Percentiles rank a stretch among this genome's conserved stretches.
Evolutionary conservation across 2,797 vertebrate genomes (phyloP).

Genomic region (Rallus crepitans): DNA sequence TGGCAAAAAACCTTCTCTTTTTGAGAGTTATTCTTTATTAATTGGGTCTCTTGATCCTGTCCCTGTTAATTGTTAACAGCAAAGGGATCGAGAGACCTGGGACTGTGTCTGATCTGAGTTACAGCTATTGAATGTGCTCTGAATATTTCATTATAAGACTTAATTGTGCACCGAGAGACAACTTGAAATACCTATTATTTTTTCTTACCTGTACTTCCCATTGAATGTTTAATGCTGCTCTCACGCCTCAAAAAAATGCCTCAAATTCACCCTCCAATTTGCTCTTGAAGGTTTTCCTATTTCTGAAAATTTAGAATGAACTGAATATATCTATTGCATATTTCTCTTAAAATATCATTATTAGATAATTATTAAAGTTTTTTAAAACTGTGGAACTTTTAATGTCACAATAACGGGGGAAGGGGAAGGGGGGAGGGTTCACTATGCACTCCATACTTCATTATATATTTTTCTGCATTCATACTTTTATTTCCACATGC

Average conservation of each 20-base stretch:
- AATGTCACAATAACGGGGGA: background rate
- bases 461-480: background rate
- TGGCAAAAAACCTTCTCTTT: background rate
- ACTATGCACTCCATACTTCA: background rate
- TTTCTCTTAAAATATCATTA: background rate
- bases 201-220: background rate
- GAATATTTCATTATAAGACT: conserved; percentile 50
- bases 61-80: conserved; percentile 63
- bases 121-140: conserved; percentile 13
- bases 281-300: background rate
- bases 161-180: conserved; percentile 23
- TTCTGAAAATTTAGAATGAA: background rate
- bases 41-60: conserved; percentile 28
- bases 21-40: conserved; percentile 16
- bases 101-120: conserved; percentile 14
- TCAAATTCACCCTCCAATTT: background rate
- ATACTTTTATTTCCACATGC: background rate
- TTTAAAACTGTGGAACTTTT: background rate
- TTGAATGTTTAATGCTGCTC: background rate
- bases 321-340: background rate
- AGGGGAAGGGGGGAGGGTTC: too few species aligned
- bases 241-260: background rate
- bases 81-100: conserved; percentile 17
- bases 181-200: conserved; percentile 24
- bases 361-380: background rate